Evolutionary conservation across 2,888 invertebrate genomes (phyloP), one percentile per base, ranked within the genome.

Genomic region (Melinaea menophilus): DNA sequence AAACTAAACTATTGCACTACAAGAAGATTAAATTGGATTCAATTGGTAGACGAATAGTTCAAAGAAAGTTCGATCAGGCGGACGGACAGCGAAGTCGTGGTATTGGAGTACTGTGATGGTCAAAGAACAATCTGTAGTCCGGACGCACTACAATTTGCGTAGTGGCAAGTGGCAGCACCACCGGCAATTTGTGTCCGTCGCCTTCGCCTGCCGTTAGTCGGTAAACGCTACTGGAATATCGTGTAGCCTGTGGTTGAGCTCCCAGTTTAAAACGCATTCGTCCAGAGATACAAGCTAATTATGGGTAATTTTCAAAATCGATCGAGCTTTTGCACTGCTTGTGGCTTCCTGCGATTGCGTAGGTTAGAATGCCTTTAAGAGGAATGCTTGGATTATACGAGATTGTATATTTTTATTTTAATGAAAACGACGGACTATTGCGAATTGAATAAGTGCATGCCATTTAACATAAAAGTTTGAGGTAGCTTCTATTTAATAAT

Each of bases 191-290:
- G 86, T 80, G 89, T 85, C 86, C 85, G 84, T 88, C 87, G 82
- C 85, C 84, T 81, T 85, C 81, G 80, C 76, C 78, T 81, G 80
- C 88, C 89, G 90, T 89, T 90, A 88, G 81, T 81, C 78, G 75
- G 86, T 90, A 89, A 89, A 90, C 80, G 90, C 90, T 90, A 90
- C 90, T 86, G 90, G 86, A 89, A 88, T 89, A 86, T 81, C 78
- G 78, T 82, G 80, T 80, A 83, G 82, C 81, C 86, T 84, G 86
- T 88, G 86, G 87, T 87, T 82, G 83, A 73, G 76, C 80, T 84
- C 82, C 82, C 85, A 82, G 78, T 84, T 84, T 88, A 83, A 86
- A 88, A 86, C 81, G 86, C 78, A 84, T 82, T 84, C 80, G 81
- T 82, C 82, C 82, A 77, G 79, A 86, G 86, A 88, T 88, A 86